A percentile compares a stretch with the other conserved stretches of the same genome.
These are phyloP conservation scores for Zaprionus africanus DNA, from an alignment of 1,140 invertebrate species.

Conservation along the genomic window DNA sequence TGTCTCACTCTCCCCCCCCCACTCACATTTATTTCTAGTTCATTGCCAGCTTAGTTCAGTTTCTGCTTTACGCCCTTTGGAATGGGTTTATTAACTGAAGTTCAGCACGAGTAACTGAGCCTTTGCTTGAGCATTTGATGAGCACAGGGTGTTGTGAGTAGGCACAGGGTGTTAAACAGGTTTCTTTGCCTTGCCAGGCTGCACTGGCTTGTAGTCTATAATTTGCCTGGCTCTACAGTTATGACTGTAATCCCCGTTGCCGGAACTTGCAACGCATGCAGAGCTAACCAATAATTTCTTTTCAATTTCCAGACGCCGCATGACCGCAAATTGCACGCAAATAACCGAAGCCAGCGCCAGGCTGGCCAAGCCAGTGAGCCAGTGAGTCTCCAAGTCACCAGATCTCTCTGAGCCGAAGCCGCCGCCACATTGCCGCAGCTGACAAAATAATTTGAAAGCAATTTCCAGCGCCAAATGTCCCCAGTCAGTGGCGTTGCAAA, in stretches of 20 bases:
- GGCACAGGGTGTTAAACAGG: not conserved
- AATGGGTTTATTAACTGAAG: not conserved
- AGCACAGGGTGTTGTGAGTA: not conserved
- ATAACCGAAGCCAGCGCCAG: slow-evolving; percentile 26
- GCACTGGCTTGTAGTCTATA: slow-evolving; percentile 14
- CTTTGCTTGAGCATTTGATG: not conserved
- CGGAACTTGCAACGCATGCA: slow-evolving; percentile 68
- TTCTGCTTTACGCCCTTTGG: not conserved
- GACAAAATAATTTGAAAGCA: slow-evolving; percentile 83
- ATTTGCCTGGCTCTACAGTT: slow-evolving; percentile 61
- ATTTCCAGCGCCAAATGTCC: slow-evolving; percentile 70
- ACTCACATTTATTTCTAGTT: too few species aligned
- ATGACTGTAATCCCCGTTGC: slow-evolving; percentile 59
- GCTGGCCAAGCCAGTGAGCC: slow-evolving; percentile 26
- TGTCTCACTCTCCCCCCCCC: too few species aligned
- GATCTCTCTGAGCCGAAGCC: slow-evolving; percentile 1
- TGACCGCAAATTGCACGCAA: slow-evolving; percentile 74
- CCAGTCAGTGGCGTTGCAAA: slow-evolving; percentile 43
- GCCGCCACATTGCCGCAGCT: slow-evolving; percentile 60
- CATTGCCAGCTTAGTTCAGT: not conserved
- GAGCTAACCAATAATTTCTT: slow-evolving; percentile 77
- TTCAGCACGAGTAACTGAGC: not conserved
- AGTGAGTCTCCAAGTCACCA: slow-evolving; percentile 34
- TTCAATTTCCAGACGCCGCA: slow-evolving; percentile 66
- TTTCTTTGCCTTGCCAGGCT: not conserved